Evolutionary conservation across 2,888 invertebrate genomes (phyloP), one percentile per base, ranked within the genome.

Genomic region (Melikaiella ostensackeni): DNA sequence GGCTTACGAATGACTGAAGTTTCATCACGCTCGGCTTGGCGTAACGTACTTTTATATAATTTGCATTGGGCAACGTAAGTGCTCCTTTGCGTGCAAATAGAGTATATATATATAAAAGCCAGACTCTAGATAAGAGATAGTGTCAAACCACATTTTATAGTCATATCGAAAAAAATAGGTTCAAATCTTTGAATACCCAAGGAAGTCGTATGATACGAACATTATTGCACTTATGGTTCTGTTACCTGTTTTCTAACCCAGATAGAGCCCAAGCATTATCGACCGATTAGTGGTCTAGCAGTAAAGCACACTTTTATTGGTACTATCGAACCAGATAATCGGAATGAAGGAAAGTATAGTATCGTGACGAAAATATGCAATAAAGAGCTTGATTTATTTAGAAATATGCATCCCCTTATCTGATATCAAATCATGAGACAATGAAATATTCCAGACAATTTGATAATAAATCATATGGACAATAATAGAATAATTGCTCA

Each of bases 21-120:
- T 66, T 42, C 38, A 38, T 38, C 66, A 42, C 27, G 66, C 66
- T 66, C 46, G 46, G 16, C 30, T 66, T 46, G 64, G 64, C 64
- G 50, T 70, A 70, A 70, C 70, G 70, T 70, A 70, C 46, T 70
- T 70, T 70, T 70, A 70, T 50, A 70, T 70, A 19, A 70, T 70
- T 70, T 70, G 70, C 70, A 70, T 50, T 70, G 30, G 50, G 50
- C 46, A 33, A 70, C 30, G 19, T 46, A 70, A 70, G 50, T 50
- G 50, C 70, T 70, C 24, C 27, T 70, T 70, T 70, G 70, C 70
- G 70, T 70, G 70, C 50, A 70, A 70, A 70, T 70, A 27, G 7
- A 66, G 19, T 30, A 30, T 30, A 46, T 30, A 30, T 38, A 5
- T 16, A 6, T 42, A 13, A 33, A 50, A 70, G 70, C 30, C 11